Percentiles rank a stretch among this genome's conserved stretches.
phyloP scores from a whole-genome alignment of 1,140 invertebrate genomes.

The Thaumetopoea pityocampa region DNA sequence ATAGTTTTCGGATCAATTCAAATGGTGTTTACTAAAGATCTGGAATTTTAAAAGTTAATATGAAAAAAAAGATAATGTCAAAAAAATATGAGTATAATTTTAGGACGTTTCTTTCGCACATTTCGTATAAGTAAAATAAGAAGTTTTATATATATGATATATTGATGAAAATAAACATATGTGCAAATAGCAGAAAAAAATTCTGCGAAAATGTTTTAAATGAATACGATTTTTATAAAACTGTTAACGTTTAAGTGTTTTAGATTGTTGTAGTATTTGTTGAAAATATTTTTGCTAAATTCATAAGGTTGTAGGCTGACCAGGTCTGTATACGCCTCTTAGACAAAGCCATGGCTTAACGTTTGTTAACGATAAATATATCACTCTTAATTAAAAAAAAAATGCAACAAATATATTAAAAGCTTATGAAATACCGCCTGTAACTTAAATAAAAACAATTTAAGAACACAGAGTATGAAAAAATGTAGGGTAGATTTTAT shows the following conservation, averaged over 20 bases:
- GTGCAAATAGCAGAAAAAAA: conserved; percentile 40
- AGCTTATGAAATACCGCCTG: too few species aligned
- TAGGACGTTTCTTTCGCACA: conserved; percentile 23
- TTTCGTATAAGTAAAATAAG: conserved; percentile 19
- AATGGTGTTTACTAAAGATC: conserved; percentile 22
- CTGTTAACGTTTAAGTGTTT: conserved; percentile 23
- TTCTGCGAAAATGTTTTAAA: conserved; percentile 33
- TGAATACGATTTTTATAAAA: conserved; percentile 15
- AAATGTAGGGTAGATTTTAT: too few species aligned
- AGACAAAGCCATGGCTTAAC: background rate
- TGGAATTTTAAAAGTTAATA: conserved; percentile 23
- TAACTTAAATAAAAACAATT: too few species aligned
- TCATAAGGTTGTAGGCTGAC: conserved; percentile 24
- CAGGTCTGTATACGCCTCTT: background rate
- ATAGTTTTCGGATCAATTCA: conserved; percentile 18
- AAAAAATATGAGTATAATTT: conserved; percentile 22
- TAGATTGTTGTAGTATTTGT: conserved; percentile 22
- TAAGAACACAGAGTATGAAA: too few species aligned
- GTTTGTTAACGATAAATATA: too few species aligned
- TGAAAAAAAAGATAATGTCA: conserved; percentile 19
- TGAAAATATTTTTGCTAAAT: conserved; percentile 29
- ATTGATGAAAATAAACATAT: conserved; percentile 31
- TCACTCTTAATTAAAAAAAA: too few species aligned
- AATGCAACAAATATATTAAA: too few species aligned
- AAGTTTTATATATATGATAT: conserved; percentile 24